Evolutionary conservation across 1,140 invertebrate species (phyloP), one percentile per base, ranked within the genome.

Genomic region (Melitaea cinxia): DNA sequence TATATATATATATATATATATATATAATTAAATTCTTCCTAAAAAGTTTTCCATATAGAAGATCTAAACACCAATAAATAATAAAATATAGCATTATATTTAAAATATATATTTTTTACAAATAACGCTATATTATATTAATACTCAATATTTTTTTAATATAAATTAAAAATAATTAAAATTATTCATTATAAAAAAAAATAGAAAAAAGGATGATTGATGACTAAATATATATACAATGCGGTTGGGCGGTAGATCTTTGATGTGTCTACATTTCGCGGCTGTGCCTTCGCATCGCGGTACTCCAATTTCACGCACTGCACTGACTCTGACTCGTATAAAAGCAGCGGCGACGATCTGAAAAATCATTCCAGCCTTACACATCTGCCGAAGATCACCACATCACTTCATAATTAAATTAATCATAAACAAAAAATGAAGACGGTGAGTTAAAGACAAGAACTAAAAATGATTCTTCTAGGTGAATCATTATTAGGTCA

Each of bases 281-380:
- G 55, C 64, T 75, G 70, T 70, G 70, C 67, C 55, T 65, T 68
- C 73, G 60, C 64, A 72, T 55, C 58, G 57, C 39, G 60, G 62
- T 88, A 86, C 77, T 88, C 83, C 65, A 87, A 83, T 88, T 88
- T 88, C 75, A 82, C 73, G 80, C 79, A 77, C 59, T 70, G 66
- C 74, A 78, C 71, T 65, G 70, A 59, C 80, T 58, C 73, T 60
- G 72, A 54, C 15, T 65, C 55, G 75, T 89, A 89, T 89, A 89
- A 78, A 89, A 89, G 85, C 77, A 50, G 75, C 72, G 35, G 72
- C 75, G 62, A 68, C 68, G 67, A 80, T 82, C 80, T 88, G 82
- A 89, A 87, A 85, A 89, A 88, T 88, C 87, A 89, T 87, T 89
- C 87, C 80, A 70, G 67, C 77, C 72, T 72, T 72, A 85, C 72